Conservation (phyloP, 2,888 invertebrate genomes). For the Listrodromus nycthemerus region DNA sequence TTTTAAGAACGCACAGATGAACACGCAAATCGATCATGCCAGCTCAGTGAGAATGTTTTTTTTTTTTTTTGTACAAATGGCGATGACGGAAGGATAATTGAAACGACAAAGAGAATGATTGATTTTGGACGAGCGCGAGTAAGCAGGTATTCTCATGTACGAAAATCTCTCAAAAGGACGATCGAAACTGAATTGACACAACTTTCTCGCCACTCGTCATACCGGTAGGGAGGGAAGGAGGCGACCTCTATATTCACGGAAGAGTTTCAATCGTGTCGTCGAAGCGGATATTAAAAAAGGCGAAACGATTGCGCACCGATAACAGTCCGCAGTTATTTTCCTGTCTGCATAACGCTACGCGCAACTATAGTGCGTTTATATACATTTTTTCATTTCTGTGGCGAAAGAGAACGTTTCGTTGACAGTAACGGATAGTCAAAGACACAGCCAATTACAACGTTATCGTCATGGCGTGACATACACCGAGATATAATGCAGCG, state of each 20-base stretch:
- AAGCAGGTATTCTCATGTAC: not conserved
- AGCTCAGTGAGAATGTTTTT: not conserved
- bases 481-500: slow-evolving; percentile 38
- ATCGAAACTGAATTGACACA: not conserved
- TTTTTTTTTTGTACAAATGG: not conserved
- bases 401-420: slow-evolving; percentile 39
- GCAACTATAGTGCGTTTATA: not conserved
- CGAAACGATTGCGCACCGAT: not conserved
- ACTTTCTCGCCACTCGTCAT: not conserved
- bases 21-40: not conserved
- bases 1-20: not conserved
- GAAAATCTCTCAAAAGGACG: not conserved
- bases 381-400: not conserved
- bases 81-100: not conserved
- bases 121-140: not conserved
- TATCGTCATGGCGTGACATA: slow-evolving; percentile 33
- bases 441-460: slow-evolving; percentile 51
- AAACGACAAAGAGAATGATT: slow-evolving; percentile 4
- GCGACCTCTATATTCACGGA: not conserved
- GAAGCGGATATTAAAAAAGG: slow-evolving; percentile 30
- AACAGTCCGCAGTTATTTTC: not conserved
- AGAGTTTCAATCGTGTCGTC: not conserved
- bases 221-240: not conserved
- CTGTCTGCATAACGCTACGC: not conserved
- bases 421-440: slow-evolving; percentile 54